Evolutionary conservation across 1,140 invertebrate species (phyloP).

Genomic region (Drosophila rufa): DNA sequence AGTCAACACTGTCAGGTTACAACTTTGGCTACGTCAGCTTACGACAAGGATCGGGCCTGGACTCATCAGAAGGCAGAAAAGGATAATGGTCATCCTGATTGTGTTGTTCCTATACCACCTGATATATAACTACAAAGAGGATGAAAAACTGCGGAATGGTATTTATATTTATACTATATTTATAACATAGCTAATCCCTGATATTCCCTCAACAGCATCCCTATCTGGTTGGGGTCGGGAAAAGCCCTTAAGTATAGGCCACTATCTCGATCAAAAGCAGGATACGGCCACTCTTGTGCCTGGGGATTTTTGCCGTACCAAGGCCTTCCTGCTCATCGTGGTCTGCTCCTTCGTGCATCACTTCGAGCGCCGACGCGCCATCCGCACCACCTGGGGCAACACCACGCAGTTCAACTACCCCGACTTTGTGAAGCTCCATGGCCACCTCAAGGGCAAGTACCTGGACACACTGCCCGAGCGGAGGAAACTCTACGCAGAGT

Average conservation of each 20-base stretch:
- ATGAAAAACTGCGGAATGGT: constrained; percentile 38
- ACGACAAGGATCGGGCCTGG: constrained; percentile 1
- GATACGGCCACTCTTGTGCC: constrained; percentile 89
- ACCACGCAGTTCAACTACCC: constrained; percentile 86
- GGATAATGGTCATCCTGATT: background rate
- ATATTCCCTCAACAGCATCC: constrained; percentile 33
- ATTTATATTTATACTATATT: too few relatives aligned
- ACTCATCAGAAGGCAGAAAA: constrained; percentile 1
- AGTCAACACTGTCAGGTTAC: too few relatives aligned
- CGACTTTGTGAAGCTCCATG: constrained; percentile 76
- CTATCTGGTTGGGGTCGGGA: constrained; percentile 89
- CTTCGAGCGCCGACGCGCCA: constrained; percentile 88
- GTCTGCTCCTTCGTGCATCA: constrained; percentile 90
- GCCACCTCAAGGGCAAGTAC: constrained; percentile 58
- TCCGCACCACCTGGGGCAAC: constrained; percentile 93
- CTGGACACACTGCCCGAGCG: constrained; percentile 38
- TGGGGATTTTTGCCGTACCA: constrained; percentile 86
- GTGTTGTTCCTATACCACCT: constrained; percentile 26
- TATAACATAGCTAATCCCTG: background rate
- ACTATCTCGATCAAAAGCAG: constrained; percentile 90
- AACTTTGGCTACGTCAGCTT: background rate
- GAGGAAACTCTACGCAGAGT: constrained; percentile 43
- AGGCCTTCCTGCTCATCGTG: constrained; percentile 89
- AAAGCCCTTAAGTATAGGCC: constrained; percentile 89
- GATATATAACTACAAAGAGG: constrained; percentile 16